Percentiles rank a stretch among this genome's conserved stretches.
phyloP scores from a whole-genome alignment of 2,797 vertebrate species.

The Thaleichthys pacificus region DNA sequence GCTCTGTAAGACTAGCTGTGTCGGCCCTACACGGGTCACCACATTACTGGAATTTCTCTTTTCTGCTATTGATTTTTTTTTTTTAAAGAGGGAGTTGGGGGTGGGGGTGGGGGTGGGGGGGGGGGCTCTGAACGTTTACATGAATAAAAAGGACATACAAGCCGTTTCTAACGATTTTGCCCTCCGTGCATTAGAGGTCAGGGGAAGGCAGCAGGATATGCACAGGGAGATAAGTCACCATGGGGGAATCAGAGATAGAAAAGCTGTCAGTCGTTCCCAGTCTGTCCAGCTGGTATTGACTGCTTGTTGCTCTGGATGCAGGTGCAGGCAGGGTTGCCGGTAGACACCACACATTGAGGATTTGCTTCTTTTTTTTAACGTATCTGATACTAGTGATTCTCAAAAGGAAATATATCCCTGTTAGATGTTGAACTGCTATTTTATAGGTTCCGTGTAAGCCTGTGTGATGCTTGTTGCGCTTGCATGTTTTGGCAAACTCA shows the following conservation, averaged over 20 bases:
- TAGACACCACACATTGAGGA: no score
- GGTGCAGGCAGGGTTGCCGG: no score
- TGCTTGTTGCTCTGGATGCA: neutral
- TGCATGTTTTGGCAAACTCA: no score
- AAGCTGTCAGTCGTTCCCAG: constrained; percentile 31
- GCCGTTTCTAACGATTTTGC: constrained; percentile 45
- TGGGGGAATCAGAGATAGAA: constrained; percentile 35
- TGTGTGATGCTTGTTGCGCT: no score
- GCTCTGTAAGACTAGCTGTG: constrained; percentile 55
- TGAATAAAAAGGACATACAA: constrained; percentile 53
- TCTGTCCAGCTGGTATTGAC: neutral
- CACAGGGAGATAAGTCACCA: constrained; percentile 39
- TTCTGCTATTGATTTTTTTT: constrained; percentile 68
- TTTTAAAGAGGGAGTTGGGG: no score
- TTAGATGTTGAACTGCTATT: no score
- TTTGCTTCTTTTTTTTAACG: no score
- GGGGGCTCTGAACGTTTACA: constrained; percentile 53
- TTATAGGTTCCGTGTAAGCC: no score
- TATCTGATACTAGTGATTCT: no score
- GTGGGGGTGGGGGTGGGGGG: no score
- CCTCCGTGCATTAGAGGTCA: constrained; percentile 56
- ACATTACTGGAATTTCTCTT: constrained; percentile 70
- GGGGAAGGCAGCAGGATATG: constrained; percentile 55
- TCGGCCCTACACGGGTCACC: no score
- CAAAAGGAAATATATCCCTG: no score